Conservation (phyloP, 1,140 invertebrate species). For the Pinna nobilis region DNA sequence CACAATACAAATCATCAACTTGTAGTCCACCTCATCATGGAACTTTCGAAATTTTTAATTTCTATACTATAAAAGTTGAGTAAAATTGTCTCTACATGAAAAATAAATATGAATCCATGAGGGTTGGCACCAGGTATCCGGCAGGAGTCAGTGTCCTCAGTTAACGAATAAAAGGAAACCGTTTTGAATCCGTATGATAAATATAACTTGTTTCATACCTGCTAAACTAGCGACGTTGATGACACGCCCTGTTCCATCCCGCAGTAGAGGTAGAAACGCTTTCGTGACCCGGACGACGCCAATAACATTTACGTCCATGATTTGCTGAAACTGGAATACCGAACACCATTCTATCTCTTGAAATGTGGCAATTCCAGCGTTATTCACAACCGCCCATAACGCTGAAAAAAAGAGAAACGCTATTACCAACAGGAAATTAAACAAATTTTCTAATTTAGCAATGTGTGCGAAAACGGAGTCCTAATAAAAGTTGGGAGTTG, state of each 20-base stretch:
- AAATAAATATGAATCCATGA: no score
- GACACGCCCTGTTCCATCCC: conserved; percentile 78
- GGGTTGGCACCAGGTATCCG: no score
- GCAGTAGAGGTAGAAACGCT: conserved; percentile 67
- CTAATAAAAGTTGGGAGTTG: no score
- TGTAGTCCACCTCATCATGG: no score
- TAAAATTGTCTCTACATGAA: no score
- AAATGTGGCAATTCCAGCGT: conserved; percentile 68
- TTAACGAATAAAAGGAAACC: no score
- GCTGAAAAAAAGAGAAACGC: conserved; percentile 47
- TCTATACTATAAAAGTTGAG: no score
- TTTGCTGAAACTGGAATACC: conserved; percentile 63
- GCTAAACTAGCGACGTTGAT: conserved; percentile 87
- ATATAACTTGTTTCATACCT: conserved; percentile 56
- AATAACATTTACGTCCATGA: conserved; percentile 70
- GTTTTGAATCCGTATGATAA: no score
- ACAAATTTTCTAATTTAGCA: not conserved
- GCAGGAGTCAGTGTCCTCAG: no score
- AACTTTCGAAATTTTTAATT: no score
- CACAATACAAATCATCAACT: no score
- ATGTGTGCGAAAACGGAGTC: no score
- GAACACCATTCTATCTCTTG: conserved; percentile 70
- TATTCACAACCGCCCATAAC: conserved; percentile 72
- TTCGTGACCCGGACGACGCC: conserved; percentile 71
- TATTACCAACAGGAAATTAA: conserved; percentile 1